Evolutionary conservation across 2,888 invertebrate genomes (phyloP), one percentile per base, ranked within the genome.

Genomic region (Nomada fabriciana): DNA sequence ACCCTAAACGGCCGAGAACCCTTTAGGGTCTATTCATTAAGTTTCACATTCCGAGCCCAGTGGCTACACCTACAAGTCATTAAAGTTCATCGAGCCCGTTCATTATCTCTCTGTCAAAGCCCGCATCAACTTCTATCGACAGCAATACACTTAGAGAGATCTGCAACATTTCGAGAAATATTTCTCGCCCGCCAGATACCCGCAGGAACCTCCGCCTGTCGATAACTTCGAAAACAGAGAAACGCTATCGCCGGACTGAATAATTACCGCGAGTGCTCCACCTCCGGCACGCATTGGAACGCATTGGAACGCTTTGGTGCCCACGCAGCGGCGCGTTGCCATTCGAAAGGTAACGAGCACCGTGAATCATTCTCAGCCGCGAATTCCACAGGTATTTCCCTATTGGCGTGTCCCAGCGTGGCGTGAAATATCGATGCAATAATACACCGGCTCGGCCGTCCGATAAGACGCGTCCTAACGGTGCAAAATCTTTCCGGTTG

Each of bases 381-480:
- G 43, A 65, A 79, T 69, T 73, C 73, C 52, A 47, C 25, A 53
- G 29, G 47, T 61, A 55, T 73, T 74, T 73, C 73, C 72, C 57
- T 52, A 57, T 73, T 68, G 55, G 68, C 69, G 42, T 75, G 79
- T 76, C 76, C 50, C 50, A 36, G 52, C 59, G n/a, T 42, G 47
- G 29, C 60, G 72, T 68, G 73, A 76, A 80, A 80, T 71, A 80
- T 82, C 76, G 82, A 59, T n/a, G 75, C 71, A 72, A 76, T 71
- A 82, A 68, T 43, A 55, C 61, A 63, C 55, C 25, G 25, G 5
- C 18, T 23, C 47, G 29, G 36, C 7, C 20, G 20, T 13, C 57
- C 72, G 82, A 82, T 70, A 79, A 79, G 61, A 53, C 68, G 47
- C 55, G 55, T 76, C 53, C 82, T 82, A 82, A 82, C 82, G 80